phyloP scores from a whole-genome alignment of 2,797 vertebrate genomes.

The Mergus octosetaceus region DNA sequence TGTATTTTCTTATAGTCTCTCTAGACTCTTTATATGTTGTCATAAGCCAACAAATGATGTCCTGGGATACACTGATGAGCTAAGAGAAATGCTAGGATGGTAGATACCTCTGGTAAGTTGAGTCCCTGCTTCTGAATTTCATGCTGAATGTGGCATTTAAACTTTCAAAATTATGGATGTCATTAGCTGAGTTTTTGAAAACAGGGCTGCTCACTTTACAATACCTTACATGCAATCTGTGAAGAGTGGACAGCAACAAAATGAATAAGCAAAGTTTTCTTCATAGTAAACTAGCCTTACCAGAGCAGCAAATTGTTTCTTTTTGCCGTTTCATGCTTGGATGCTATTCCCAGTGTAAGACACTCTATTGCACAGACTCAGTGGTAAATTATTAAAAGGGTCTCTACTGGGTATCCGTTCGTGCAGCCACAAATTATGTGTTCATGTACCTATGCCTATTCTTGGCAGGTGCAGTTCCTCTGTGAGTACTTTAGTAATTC shows the following conservation, averaged over 20 bases:
- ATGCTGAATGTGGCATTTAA: not conserved
- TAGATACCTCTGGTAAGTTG: not conserved
- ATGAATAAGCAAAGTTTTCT: not conserved
- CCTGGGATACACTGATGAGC: not conserved
- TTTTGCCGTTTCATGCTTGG: constrained; percentile 18
- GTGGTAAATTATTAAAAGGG: constrained; percentile 63
- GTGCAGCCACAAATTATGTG: constrained; percentile 23
- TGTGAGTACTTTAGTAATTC: constrained; percentile 25
- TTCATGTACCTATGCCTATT: not conserved
- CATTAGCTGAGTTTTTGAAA: not conserved
- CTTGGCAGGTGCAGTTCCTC: constrained; percentile 39
- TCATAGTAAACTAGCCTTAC: not conserved
- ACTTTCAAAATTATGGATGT: not conserved
- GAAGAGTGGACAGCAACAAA: not conserved
- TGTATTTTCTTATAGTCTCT: not conserved
- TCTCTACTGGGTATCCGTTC: not conserved
- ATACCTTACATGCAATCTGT: not conserved
- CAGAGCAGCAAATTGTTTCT: not conserved
- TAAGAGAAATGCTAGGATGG: not conserved
- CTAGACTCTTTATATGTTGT: not conserved
- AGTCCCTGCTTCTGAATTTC: not conserved
- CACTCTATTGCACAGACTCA: not conserved
- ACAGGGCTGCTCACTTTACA: not conserved
- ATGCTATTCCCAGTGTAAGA: constrained; percentile 15
- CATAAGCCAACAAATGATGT: not conserved